Conservation (phyloP, 2,113 vertebrate species). For the Cervus canadensis region DNA sequence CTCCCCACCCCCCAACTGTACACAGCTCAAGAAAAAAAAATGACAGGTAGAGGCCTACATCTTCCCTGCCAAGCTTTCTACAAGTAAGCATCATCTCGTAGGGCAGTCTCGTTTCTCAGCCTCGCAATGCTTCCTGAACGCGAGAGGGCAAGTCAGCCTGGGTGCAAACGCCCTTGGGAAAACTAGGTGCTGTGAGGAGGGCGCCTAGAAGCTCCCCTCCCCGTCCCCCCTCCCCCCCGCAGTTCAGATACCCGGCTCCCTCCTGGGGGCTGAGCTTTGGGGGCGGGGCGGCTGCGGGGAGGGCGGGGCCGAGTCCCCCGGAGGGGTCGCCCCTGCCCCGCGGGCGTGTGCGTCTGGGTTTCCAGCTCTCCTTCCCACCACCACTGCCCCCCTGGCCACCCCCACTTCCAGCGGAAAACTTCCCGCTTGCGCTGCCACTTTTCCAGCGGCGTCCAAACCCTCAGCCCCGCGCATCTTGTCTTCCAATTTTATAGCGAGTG, state of each 20-base stretch:
- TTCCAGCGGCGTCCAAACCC: background rate
- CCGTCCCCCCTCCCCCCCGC: fast-evolving
- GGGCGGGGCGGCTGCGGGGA: no score
- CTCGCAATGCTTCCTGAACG: fast-evolving
- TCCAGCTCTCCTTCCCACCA: background rate
- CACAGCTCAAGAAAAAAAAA: background rate
- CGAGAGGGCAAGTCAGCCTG: background rate
- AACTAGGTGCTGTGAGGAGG: background rate
- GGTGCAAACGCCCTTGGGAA: background rate
- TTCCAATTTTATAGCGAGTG: background rate
- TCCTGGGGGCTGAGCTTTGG: no score
- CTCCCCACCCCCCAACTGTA: background rate
- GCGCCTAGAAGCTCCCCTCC: background rate
- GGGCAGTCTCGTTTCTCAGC: background rate
- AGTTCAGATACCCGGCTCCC: no score
- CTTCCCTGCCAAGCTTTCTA: background rate
- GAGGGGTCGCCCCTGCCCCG: no score
- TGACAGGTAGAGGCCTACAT: background rate
- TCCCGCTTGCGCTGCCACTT: background rate
- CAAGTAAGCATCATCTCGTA: background rate
- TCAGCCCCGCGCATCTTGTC: background rate
- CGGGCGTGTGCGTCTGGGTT: no score
- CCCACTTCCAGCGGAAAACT: slow-evolving; percentile 2
- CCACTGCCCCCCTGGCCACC: background rate
- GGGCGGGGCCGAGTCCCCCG: no score